Evolutionary conservation across 2,888 invertebrate genomes (phyloP).

Genomic region (Ophonus ardosiacus): DNA sequence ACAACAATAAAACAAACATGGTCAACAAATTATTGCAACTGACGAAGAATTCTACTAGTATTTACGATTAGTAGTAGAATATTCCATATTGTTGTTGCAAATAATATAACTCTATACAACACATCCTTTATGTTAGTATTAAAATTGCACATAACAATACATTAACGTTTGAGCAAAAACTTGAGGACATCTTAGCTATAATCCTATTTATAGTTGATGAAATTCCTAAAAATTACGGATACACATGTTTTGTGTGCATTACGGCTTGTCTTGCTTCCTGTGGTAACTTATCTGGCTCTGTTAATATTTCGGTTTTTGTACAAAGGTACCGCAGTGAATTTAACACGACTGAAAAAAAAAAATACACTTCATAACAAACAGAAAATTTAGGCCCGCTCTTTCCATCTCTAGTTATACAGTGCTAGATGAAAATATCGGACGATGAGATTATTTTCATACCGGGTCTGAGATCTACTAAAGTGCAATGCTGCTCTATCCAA

Average conservation of each 20-base stretch:
- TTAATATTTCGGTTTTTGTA: slow-evolving; percentile 94
- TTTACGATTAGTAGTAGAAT: too few relatives aligned
- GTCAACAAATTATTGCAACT: slow-evolving; percentile 27
- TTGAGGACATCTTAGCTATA: slow-evolving; percentile 28
- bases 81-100: background rate
- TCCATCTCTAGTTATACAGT: too few relatives aligned
- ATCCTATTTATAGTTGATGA: background rate
- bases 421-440: background rate
- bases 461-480: slow-evolving; percentile 94
- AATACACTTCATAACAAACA: background rate
- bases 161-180: slow-evolving; percentile 48
- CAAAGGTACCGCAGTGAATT: slow-evolving; percentile 94
- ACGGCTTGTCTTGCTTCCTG: slow-evolving; percentile 93
- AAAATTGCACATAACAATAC: slow-evolving; percentile 50
- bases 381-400: too few relatives aligned
- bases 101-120: slow-evolving; percentile 19
- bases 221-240: slow-evolving; percentile 50
- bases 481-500: slow-evolving; percentile 98
- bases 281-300: slow-evolving; percentile 91
- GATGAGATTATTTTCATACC: slow-evolving; percentile 77
- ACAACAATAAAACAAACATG: slow-evolving; percentile 29
- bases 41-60: background rate
- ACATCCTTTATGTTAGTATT: slow-evolving; percentile 19
- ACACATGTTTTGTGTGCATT: slow-evolving; percentile 61
- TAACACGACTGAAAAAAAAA: slow-evolving; percentile 85